These are phyloP conservation scores for Turnix velox DNA, from an alignment of 2,113 vertebrate genomes.

Conservation along the genomic window DNA sequence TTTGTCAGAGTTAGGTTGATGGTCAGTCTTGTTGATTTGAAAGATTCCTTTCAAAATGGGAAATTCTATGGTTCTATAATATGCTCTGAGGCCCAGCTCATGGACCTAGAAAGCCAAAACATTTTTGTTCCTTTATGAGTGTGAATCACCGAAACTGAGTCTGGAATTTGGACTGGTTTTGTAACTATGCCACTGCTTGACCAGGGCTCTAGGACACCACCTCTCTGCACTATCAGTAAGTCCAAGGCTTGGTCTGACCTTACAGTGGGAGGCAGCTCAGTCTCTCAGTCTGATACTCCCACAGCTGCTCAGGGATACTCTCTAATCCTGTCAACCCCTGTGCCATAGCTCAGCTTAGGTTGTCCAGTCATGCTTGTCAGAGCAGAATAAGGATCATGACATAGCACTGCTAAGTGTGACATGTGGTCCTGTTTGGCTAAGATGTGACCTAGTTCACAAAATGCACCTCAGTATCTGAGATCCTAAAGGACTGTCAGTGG, in stretches of 20 bases:
- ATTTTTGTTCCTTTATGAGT: not conserved
- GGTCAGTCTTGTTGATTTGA: too few relatives aligned
- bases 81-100: not conserved
- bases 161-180: not conserved
- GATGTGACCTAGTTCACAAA: not conserved
- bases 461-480: not conserved
- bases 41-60: too few relatives aligned
- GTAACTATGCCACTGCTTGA: not conserved
- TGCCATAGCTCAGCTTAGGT: not conserved
- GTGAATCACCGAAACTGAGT: not conserved
- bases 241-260: not conserved
- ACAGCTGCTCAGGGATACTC: not conserved
- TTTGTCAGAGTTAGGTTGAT: too few relatives aligned
- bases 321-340: not conserved
- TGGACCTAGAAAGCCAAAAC: not conserved
- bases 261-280: not conserved
- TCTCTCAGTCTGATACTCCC: not conserved
- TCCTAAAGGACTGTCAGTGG: not conserved
- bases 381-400: not conserved
- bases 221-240: not conserved
- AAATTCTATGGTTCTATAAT: too few relatives aligned
- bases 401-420: not conserved
- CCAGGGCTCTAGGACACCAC: not conserved
- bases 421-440: not conserved
- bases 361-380: not conserved